Evolutionary conservation across 2,888 invertebrate species (phyloP).

Genomic region (Diarsia dahlii): DNA sequence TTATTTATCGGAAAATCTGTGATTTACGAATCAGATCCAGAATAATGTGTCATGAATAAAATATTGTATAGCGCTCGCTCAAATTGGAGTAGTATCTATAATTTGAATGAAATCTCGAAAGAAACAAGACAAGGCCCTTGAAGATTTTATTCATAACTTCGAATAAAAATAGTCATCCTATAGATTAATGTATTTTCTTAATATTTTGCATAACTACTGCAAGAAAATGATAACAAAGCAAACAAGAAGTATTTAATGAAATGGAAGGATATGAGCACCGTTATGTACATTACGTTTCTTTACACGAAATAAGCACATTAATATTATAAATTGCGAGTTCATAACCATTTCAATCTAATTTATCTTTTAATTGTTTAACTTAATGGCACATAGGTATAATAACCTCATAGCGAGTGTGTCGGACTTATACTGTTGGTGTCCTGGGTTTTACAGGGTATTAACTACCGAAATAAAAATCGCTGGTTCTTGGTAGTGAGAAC

Average conservation of each 20-base stretch:
- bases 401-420: too few relatives aligned
- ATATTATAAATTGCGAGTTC: not conserved
- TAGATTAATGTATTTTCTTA: constrained; percentile 9
- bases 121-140: constrained; percentile 9
- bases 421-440: too few relatives aligned
- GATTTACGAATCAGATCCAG: constrained; percentile 39
- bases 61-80: constrained; percentile 60
- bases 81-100: constrained; percentile 67
- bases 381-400: too few relatives aligned
- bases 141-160: constrained; percentile 28
- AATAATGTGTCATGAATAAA: constrained; percentile 70
- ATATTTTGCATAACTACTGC: constrained; percentile 5
- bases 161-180: constrained; percentile 17
- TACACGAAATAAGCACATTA: not conserved
- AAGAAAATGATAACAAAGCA: not conserved
- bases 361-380: too few relatives aligned
- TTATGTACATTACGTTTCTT: not conserved
- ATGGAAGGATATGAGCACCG: not conserved
- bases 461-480: too few relatives aligned
- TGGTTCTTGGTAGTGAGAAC: too few relatives aligned
- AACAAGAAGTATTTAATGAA: not conserved
- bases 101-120: constrained; percentile 65
- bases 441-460: too few relatives aligned
- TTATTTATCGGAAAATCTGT: constrained; percentile 31
- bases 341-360: not conserved